Evolutionary conservation across 2,888 invertebrate species (phyloP), one percentile per base, ranked within the genome.

Genomic region (Luperina testacea): DNA sequence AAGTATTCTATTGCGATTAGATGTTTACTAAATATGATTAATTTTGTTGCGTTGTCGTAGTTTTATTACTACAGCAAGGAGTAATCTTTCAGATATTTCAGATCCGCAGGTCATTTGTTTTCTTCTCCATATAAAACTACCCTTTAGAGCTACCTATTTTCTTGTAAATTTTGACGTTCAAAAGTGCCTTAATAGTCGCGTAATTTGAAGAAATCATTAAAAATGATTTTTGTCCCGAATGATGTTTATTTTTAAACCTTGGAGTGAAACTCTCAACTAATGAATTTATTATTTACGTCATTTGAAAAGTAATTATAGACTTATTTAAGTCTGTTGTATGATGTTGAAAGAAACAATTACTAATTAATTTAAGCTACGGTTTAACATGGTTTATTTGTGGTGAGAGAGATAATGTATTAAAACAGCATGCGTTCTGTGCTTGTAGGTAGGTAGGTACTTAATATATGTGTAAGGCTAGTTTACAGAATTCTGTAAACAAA

Each of bases 1-100:
- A 17, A 15, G 15, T 61, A 27, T 77, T 71, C 70, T 80, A 73
- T 73, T 70, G n/a, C 63, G 57, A 63, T 87, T 63, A 65, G 42
- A 74, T 84, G 69, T 76, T 83, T 79, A 78, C 70, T 70, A 78
- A 82, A 48, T 48, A 72, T 59, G 59, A 63, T 84, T 15, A 32
- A 27, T 67, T 68, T 61, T 9, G 61, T 51, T 6, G 42, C 63
- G 17, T 5, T 59, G 48, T 32, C 32, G 27, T 57, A 27, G 27
- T 53, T 75, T 68, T 48, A 45, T 57, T 63, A 57, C 20, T 61
- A 20, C 4, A n/a, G 15, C 17, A 38, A 67, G 57, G 32, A 48
- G 0, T 57, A 32, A 51, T 32, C 1, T 17, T 76, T 61, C n/a
- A 32, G 15, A n/a, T n/a, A n/a, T n/a, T n/a, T n/a, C n/a, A n/a